A percentile compares a stretch with the other conserved stretches of the same genome.
These are phyloP conservation scores for Leptopilina myrica DNA, from an alignment of 2,888 invertebrate genomes.

Conservation along the genomic window DNA sequence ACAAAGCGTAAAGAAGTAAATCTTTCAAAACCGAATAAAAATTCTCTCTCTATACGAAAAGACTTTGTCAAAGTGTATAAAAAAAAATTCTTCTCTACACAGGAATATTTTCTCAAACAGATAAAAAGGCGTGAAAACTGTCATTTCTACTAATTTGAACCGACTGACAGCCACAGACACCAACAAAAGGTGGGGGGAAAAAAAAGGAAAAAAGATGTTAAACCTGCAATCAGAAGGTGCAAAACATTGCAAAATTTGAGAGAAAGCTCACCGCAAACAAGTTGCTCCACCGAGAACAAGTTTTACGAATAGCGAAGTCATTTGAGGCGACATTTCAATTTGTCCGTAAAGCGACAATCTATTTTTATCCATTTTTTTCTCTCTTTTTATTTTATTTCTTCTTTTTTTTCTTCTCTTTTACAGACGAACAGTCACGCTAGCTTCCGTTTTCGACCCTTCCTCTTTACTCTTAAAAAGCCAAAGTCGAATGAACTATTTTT, in stretches of 20 bases:
- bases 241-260: slow-evolving; percentile 34
- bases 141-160: slow-evolving; percentile 21
- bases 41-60: not conserved
- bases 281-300: slow-evolving; percentile 18
- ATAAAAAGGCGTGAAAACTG: slow-evolving; percentile 12
- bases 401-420: not conserved
- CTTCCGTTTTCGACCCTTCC: slow-evolving; percentile 25
- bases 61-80: not conserved
- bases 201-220: not conserved
- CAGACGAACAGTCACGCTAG: not conserved
- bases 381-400: slow-evolving; percentile 8
- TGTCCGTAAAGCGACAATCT: slow-evolving; percentile 23
- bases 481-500: not conserved
- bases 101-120: not conserved
- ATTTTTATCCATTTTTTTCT: slow-evolving; percentile 24
- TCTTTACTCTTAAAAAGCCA: not conserved
- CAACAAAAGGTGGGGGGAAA: too few relatives aligned
- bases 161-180: not conserved
- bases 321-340: slow-evolving; percentile 29
- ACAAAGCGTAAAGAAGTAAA: too few relatives aligned
- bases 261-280: slow-evolving; percentile 31
- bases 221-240: slow-evolving; percentile 28
- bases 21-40: not conserved
- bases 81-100: not conserved
- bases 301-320: slow-evolving; percentile 28